A percentile compares a stretch with the other conserved stretches of the same genome.
phyloP scores from a whole-genome alignment of 30 jellyfish, hydroid and myxozoan genomes.

The Hydractinia symbiolongicarpus region DNA sequence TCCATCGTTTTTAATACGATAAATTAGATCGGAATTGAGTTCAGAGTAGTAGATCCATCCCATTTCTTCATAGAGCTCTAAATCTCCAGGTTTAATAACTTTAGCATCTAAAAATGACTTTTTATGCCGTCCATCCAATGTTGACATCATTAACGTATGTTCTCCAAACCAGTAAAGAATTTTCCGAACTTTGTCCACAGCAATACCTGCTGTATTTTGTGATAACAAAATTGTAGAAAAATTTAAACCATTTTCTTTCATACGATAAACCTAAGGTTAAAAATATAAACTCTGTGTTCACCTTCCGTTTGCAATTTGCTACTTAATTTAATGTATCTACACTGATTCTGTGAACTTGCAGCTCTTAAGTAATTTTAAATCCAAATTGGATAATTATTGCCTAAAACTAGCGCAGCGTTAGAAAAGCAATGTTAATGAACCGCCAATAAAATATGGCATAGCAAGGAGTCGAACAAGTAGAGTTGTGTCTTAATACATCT shows the following conservation, averaged over 20 bases:
- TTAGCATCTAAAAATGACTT: neutral
- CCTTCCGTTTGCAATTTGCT: neutral
- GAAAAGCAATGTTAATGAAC: too few species aligned
- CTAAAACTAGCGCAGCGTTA: too few species aligned
- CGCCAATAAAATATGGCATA: too few species aligned
- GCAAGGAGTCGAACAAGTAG: too few species aligned
- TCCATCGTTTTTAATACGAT: neutral
- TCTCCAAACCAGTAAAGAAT: conserved; percentile 15
- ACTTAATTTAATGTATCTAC: neutral
- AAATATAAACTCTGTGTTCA: neutral
- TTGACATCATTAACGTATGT: neutral
- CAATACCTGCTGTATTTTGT: neutral
- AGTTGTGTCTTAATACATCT: too few species aligned
- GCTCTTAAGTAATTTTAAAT: too few species aligned
- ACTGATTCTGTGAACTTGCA: too few species aligned
- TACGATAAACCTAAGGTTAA: neutral
- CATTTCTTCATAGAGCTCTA: conserved; percentile 2
- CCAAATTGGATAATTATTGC: too few species aligned
- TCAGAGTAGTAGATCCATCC: neutral
- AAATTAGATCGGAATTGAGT: neutral
- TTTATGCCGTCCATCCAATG: neutral
- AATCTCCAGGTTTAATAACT: neutral
- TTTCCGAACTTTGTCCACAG: neutral
- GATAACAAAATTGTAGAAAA: neutral
- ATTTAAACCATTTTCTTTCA: conserved; percentile 2